Evolutionary conservation across 2,888 invertebrate species (phyloP).

Genomic region (Athalia rosae): DNA sequence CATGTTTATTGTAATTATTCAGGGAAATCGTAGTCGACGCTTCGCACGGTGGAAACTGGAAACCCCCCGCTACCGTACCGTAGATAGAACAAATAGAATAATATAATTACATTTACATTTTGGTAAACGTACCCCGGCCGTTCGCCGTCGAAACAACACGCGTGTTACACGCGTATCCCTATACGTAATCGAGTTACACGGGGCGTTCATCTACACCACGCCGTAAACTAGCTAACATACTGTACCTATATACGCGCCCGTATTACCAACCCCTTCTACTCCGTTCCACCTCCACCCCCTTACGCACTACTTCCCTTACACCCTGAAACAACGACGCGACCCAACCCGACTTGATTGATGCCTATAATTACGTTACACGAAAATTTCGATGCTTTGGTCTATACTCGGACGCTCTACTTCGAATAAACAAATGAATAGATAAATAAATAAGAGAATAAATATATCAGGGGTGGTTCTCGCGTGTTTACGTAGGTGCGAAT

Average conservation of each 20-base stretch:
- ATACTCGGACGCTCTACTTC: neutral
- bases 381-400: neutral
- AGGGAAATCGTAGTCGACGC: conserved; percentile 49
- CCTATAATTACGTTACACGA: conserved; percentile 25
- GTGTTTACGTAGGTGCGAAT: conserved; percentile 35
- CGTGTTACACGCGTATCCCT: conserved; percentile 1
- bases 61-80: neutral
- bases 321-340: neutral
- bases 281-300: too few species aligned
- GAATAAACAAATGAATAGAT: neutral
- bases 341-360: conserved; percentile 24
- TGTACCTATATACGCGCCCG: conserved; percentile 2
- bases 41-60: conserved; percentile 6
- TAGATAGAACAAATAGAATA: conserved; percentile 42
- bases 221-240: conserved; percentile 42
- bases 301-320: too few species aligned
- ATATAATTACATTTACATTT: conserved; percentile 45
- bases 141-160: neutral
- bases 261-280: conserved; percentile 29
- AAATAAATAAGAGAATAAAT: neutral
- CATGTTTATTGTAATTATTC: conserved; percentile 57
- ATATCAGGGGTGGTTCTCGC: conserved; percentile 20
- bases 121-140: conserved; percentile 15
- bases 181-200: conserved; percentile 44
- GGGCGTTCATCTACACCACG: conserved; percentile 39